Conservation (phyloP, 2,888 invertebrate genomes). For the Apodemia zela region DNA sequence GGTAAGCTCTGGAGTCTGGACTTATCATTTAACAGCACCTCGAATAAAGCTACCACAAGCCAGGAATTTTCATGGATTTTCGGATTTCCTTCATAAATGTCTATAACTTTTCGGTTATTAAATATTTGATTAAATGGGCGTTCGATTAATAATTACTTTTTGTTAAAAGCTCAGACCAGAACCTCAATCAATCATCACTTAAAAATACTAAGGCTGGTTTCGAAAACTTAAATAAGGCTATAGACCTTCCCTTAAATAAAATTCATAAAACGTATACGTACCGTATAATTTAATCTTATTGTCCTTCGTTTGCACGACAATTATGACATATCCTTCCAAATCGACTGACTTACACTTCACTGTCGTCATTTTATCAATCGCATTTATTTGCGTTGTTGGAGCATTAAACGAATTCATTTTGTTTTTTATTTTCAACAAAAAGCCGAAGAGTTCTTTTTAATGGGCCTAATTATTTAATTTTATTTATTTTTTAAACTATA, state of each 20-base stretch:
- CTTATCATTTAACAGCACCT: too few species aligned
- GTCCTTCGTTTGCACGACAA: slow-evolving; percentile 95
- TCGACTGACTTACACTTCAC: slow-evolving; percentile 85
- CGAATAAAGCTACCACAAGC: too few species aligned
- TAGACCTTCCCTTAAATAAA: neutral
- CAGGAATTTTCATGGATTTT: too few species aligned
- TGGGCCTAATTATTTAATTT: slow-evolving; percentile 13
- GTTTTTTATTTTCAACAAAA: slow-evolving; percentile 24
- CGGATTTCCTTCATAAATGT: too few species aligned
- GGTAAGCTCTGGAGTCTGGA: too few species aligned
- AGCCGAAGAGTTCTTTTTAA: slow-evolving; percentile 17
- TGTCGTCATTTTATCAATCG: slow-evolving; percentile 72
- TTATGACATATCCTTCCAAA: slow-evolving; percentile 96
- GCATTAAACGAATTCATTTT: slow-evolving; percentile 75
- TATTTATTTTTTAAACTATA: slow-evolving; percentile 32
- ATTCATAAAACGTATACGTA: slow-evolving; percentile 51
- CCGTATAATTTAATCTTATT: slow-evolving; percentile 96
- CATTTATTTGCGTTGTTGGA: slow-evolving; percentile 70
- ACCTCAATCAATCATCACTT: too few species aligned
- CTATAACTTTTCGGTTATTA: too few species aligned
- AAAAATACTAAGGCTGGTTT: too few species aligned
- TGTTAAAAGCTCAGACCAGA: too few species aligned
- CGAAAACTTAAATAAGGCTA: too few species aligned
- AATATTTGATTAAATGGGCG: too few species aligned
- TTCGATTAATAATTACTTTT: too few species aligned